Conservation (phyloP, 2,888 invertebrate species). For the Cantharis flavilabris region DNA sequence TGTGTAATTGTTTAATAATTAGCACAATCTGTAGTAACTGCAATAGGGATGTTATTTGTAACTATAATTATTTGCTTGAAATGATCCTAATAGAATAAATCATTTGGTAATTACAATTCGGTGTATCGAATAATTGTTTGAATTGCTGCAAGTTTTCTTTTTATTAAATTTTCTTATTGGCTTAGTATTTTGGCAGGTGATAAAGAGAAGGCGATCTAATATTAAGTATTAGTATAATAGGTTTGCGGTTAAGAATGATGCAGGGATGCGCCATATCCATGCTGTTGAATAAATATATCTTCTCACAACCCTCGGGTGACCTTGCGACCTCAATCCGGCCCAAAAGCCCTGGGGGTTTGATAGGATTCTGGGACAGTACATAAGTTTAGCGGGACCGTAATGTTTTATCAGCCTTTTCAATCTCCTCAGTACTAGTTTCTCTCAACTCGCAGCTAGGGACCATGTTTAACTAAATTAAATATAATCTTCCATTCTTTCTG, state of each 20-base stretch:
- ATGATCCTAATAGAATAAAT: background rate
- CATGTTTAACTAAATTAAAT: conserved; percentile 32
- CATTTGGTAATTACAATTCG: background rate
- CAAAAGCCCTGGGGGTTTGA: conserved; percentile 31
- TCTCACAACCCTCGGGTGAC: conserved; percentile 32
- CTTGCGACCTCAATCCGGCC: conserved; percentile 36
- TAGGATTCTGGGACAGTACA: conserved; percentile 35
- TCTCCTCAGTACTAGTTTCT: conserved; percentile 34
- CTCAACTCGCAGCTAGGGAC: conserved; percentile 33
- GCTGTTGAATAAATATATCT: conserved; percentile 25
- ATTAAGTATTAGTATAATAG: conserved; percentile 1
- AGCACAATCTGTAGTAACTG: background rate
- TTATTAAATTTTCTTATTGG: background rate
- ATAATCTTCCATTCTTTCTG: conserved; percentile 13
- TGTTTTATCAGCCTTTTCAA: conserved; percentile 41
- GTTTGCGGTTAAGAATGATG: conserved; percentile 12
- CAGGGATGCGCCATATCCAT: conserved; percentile 16
- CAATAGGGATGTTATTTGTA: background rate
- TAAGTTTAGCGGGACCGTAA: conserved; percentile 38
- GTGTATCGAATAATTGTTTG: background rate
- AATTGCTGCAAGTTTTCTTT: too few species aligned
- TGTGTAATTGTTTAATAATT: background rate
- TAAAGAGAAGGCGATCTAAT: background rate
- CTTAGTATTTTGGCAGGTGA: background rate
- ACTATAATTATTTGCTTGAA: background rate